phyloP scores from a whole-genome alignment of 2,797 vertebrate genomes.

The Pteronotus mesoamericanus region DNA sequence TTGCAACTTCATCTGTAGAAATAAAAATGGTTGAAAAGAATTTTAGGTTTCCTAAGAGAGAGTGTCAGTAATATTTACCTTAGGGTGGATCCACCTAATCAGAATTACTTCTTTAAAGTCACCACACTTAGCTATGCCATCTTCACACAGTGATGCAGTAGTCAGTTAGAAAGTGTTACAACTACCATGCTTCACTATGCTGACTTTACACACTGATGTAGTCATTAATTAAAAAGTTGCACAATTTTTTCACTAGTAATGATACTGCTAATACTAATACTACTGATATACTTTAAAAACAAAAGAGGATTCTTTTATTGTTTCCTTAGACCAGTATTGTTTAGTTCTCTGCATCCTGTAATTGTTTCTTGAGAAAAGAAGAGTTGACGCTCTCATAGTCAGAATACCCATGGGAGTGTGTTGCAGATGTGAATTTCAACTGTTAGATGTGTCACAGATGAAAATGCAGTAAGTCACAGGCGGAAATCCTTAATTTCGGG shows the following conservation, averaged over 20 bases:
- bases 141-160: neutral
- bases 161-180: neutral
- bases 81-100: neutral
- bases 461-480: neutral
- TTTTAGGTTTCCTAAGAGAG: neutral
- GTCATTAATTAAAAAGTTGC: neutral
- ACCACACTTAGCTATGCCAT: neutral
- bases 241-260: neutral
- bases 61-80: neutral
- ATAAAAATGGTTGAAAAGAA: neutral
- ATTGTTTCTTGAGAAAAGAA: conserved; percentile 6
- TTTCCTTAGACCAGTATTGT: neutral
- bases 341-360: neutral
- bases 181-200: neutral
- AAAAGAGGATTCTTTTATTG: neutral
- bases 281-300: neutral
- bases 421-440: neutral
- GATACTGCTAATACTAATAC: neutral
- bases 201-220: neutral
- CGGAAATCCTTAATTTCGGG: neutral
- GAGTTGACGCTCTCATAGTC: neutral
- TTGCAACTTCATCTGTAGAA: neutral
- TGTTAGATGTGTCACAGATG: neutral
- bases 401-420: neutral
- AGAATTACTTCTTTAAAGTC: neutral